These are phyloP conservation scores for Electrona antarctica DNA, from an alignment of 2,113 vertebrate species.

Conservation along the genomic window DNA sequence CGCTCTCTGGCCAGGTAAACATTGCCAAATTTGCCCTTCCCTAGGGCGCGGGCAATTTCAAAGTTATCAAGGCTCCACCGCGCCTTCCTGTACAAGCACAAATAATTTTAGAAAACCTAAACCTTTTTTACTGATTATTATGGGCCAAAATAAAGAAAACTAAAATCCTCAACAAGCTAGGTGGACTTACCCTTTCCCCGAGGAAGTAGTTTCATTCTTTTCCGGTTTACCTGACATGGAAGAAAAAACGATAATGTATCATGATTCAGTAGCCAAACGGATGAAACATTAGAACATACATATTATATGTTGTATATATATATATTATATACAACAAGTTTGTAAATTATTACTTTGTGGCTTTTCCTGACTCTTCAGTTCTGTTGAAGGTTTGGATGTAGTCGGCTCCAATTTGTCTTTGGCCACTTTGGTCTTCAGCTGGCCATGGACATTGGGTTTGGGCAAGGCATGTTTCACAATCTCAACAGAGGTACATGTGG, in stretches of 20 bases:
- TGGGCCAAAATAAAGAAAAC: neutral
- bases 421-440: constrained; percentile 14
- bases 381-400: constrained; percentile 41
- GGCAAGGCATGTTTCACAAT: constrained; percentile 56
- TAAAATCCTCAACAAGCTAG: neutral
- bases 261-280: neutral
- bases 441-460: constrained; percentile 41
- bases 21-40: constrained; percentile 97
- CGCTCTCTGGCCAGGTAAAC: constrained; percentile 95
- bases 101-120: neutral
- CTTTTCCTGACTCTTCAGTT: constrained; percentile 64
- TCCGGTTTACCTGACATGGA: constrained; percentile 50
- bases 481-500: constrained; percentile 37
- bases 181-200: constrained; percentile 30
- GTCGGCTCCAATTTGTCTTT: constrained; percentile 53
- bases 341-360: constrained; percentile 57
- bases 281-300: neutral
- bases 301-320: too few species aligned
- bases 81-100: constrained; percentile 73
- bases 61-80: constrained; percentile 94
- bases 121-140: neutral
- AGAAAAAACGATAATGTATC: neutral
- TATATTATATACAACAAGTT: neutral
- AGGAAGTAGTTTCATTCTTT: constrained; percentile 19
- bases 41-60: constrained; percentile 93